A percentile compares a stretch with the other conserved stretches of the same genome.
Evolutionary conservation across 2,888 invertebrate species (phyloP).

Genomic region (Cosmia trapezina): DNA sequence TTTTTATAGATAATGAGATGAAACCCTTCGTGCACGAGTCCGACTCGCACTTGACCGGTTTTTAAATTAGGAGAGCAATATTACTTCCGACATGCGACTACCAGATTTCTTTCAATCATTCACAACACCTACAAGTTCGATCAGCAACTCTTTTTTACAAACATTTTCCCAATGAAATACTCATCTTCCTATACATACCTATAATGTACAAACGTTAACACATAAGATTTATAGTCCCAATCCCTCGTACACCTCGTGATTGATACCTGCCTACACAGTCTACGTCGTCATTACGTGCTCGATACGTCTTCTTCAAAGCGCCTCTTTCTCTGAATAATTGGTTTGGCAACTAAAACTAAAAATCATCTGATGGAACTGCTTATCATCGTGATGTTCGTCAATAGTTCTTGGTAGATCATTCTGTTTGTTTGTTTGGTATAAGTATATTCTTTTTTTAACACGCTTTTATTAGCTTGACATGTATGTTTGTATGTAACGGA

Average conservation of each 20-base stretch:
- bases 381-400: not conserved
- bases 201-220: not conserved
- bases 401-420: slow-evolving; percentile 5
- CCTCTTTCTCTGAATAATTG: slow-evolving; percentile 38
- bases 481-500: too few relatives aligned
- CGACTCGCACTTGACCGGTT: too few relatives aligned
- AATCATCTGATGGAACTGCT: slow-evolving; percentile 24
- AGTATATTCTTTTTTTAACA: too few relatives aligned
- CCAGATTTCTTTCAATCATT: not conserved
- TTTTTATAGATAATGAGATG: too few relatives aligned
- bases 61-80: not conserved
- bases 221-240: slow-evolving; percentile 44
- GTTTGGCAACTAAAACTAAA: slow-evolving; percentile 42
- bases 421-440: slow-evolving; percentile 18
- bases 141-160: not conserved
- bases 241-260: slow-evolving; percentile 39
- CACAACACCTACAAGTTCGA: not conserved
- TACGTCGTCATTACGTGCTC: slow-evolving; percentile 41
- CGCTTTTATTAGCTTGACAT: too few relatives aligned
- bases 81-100: not conserved
- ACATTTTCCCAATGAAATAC: not conserved
- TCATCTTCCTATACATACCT: not conserved
- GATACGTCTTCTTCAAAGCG: slow-evolving; percentile 46
- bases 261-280: slow-evolving; percentile 42
- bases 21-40: too few relatives aligned